Evolutionary conservation across 2,113 vertebrate species (phyloP), one percentile per base, ranked within the genome.

Genomic region (Erinaceus europaeus): DNA sequence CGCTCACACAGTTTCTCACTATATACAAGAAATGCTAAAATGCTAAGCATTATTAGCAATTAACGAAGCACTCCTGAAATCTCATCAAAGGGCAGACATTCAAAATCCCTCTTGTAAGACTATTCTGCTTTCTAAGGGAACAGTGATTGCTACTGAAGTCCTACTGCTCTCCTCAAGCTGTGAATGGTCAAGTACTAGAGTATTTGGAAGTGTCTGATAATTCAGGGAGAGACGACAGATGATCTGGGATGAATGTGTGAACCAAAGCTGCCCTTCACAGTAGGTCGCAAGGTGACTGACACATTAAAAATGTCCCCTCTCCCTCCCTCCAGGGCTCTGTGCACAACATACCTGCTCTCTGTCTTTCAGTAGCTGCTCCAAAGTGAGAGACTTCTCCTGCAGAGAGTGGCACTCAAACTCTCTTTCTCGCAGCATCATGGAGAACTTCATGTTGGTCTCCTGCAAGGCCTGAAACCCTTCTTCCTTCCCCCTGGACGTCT

Each of bases 371-470:
- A 99, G 96, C 42, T 97, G 98, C 96, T 99, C 99, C 93, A 99
- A 97, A 4, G 98, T 98, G 13, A 98, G 96, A 6, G 98, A 97
- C 92, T 99, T 99, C 83, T 99, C 98, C 6, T 96, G 98, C 96
- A 98, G 94, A 0, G 98, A 97, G 23, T 97, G 97, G 52, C 98
- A 98, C 86, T 99, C 98, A 94, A 99, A 99, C 94, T 99, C 99
- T 61, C 98, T 98, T 94, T 99, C 99, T 84, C 98, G 97, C 44
- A 99, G 96, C 97, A 99, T 98, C 95, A 99, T 97, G 18, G 99
- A 99, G 91, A 99, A 98, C 64, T 98, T 98, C 98, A 98, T 98
- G 92, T 99, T 99, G 52, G 98, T 99, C 87, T 99, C 99, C 93
- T 99, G 99, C 84, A 99, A 97, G 0, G 99, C 99, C 40, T 98